These are phyloP conservation scores for Miniopterus natalensis DNA, from an alignment of 2,113 vertebrate genomes.

Conservation along the genomic window DNA sequence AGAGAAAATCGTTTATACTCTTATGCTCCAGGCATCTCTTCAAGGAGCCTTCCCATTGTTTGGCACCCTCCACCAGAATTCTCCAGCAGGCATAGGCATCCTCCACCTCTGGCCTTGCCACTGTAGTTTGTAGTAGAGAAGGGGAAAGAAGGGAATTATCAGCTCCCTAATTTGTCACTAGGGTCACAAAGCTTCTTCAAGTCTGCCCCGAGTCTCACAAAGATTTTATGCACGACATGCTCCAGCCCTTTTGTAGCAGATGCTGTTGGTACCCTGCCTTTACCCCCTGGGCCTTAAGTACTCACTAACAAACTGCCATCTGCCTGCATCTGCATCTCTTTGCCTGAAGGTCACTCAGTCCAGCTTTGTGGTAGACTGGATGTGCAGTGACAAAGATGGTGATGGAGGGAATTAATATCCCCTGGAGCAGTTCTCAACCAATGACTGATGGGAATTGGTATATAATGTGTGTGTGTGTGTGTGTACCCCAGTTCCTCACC, in stretches of 20 bases:
- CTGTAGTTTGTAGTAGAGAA: background rate
- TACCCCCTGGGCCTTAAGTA: background rate
- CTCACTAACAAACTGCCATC: background rate
- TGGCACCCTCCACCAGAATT: background rate
- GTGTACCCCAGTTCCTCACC: background rate
- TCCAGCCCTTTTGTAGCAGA: background rate
- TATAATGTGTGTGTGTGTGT: background rate
- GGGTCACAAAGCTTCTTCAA: background rate
- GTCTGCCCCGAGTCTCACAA: background rate
- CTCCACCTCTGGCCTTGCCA: background rate
- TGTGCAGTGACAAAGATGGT: background rate
- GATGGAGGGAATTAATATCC: background rate
- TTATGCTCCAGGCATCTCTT: background rate
- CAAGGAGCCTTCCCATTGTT: background rate
- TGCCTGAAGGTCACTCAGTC: slow-evolving; percentile 11
- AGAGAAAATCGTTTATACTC: background rate
- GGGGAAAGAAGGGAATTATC: background rate
- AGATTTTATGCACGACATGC: background rate
- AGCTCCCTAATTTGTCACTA: background rate
- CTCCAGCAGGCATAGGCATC: background rate
- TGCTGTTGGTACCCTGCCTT: background rate
- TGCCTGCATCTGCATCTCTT: background rate
- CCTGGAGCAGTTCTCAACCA: background rate
- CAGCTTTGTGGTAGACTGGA: background rate
- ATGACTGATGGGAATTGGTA: background rate